Base-by-base conservation (phyloP, 2,113 vertebrate genomes). In the Poicephalus meyeri region DNA sequence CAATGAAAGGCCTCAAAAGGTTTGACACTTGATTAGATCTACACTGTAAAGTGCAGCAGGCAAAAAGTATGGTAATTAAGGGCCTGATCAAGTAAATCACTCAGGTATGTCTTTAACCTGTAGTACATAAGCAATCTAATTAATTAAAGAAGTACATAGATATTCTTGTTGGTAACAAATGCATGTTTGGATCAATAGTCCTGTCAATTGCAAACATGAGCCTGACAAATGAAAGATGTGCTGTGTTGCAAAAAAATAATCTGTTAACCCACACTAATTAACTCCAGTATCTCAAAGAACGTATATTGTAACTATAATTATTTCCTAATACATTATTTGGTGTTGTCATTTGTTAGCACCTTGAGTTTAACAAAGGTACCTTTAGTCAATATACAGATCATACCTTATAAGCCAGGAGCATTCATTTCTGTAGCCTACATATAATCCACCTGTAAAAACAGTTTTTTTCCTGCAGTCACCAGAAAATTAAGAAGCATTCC, bases 11-110 rank as follows among this genome's bases (percentile, higher is more conserved):
- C 95, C 95, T 96, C 92, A 95, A 90, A 91, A 97, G 96, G 95
- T 95, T 96, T 96, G 95, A 95, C 95, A 97, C 77, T 95, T 96
- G 91, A 96, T 96, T 96, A 95, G 92, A 91, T 95, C 93, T 91
- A 78, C 86, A 31, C 61, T 76, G 73, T 83, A 39, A 94, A 94
- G 86, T 92, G 86, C 85, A 94, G 92, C 71, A 92, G 64, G 95
- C 82, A 95, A 95, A 93, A 96, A 95, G 84, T 78, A 90, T 83
- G 52, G 61, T 96, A 95, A 97, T 96, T 90, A 90, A 93, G 72
- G 95, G 58, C 82, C 95, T 88, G 82, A 96, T 96, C 55, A 88
- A 88, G 80, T 83, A 96, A 88, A 84, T 94, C 71, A 73, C 88
- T 93, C 65, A 78, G 29, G 46, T 80, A 49, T 37, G 24, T 93